Evolutionary conservation across 2,888 invertebrate genomes (phyloP), one percentile per base, ranked within the genome.

Genomic region (Ophion ventricosus): DNA sequence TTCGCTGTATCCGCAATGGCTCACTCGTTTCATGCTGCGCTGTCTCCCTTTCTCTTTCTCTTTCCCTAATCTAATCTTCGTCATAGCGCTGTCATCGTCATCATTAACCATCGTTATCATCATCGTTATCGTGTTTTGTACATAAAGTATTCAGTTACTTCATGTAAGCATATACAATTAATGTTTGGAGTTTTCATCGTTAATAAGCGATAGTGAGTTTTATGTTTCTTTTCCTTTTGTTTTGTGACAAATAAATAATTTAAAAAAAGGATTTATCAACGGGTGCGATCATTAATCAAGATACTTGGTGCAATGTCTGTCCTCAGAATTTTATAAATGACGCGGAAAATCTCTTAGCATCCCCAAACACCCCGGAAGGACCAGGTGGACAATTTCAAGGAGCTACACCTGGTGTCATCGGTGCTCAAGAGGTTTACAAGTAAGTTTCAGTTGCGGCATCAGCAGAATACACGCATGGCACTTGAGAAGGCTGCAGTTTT

Each of bases 381-480:
- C 94, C 95, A 76, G 94, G 92, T 84, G 93, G 92, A 84, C 92
- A 89, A 86, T 94, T 93, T 89, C 91, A 94, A 86, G 95, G 95
- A 88, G 96, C 96, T 90, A 98, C 98, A 82, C 99, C 98, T 29
- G 98, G 98, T 87, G 99, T 99, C 78, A 98, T 99, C 92, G 99
- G 99, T 88, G 97, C 99, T 83, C 99, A 99, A 94, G 99, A 99
- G 94, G 98, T 99, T 77, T 99, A 99, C 94, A 96, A 96, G 97
- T 97, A 91, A 91, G 92, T 70, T 25, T 67, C 25, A 25, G 5
- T 20, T 7, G 43, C 20, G 8, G n/a, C 20, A 20, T 59, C 11
- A 23, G 11, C 20, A 20, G 3, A 59, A 23, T 23, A 57, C 57
- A 26, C 25, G 23, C 4, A 23, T 11, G 23, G 25, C 14, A 35